phyloP scores from a whole-genome alignment of 2,888 invertebrate genomes.

The Anticlea derivata region DNA sequence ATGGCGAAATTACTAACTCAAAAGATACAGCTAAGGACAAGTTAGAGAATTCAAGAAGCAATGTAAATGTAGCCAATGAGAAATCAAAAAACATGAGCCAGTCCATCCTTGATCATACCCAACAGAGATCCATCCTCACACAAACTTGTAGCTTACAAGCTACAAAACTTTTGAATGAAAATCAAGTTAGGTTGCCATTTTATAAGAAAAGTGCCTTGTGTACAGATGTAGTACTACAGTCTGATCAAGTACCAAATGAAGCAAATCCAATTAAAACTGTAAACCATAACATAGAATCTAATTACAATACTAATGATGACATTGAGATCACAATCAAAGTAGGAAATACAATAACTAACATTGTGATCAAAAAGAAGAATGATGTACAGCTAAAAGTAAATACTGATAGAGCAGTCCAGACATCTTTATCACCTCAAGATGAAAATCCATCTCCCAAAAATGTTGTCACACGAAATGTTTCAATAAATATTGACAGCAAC shows the following conservation, averaged over 20 bases:
- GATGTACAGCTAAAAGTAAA: constrained; percentile 65
- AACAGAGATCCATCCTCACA: background rate
- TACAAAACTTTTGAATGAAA: background rate
- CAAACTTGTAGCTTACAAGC: background rate
- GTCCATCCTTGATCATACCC: constrained; percentile 11
- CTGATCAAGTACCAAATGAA: constrained; percentile 24
- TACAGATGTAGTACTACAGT: constrained; percentile 15
- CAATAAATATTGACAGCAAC: constrained; percentile 41
- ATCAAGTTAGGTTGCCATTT: constrained; percentile 50
- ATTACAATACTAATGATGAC: constrained; percentile 52
- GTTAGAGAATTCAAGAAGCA: background rate
- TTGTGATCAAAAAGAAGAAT: constrained; percentile 65
- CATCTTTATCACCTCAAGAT: constrained; percentile 47
- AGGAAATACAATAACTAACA: constrained; percentile 65
- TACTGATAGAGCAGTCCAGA: constrained; percentile 65
- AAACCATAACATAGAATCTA: constrained; percentile 39
- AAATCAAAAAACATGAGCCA: constrained; percentile 7
- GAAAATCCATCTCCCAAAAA: constrained; percentile 23
- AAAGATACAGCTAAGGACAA: constrained; percentile 2
- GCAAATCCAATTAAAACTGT: constrained; percentile 29
- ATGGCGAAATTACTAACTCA: constrained; percentile 2
- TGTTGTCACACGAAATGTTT: constrained; percentile 39
- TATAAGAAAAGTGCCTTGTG: constrained; percentile 55
- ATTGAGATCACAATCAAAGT: constrained; percentile 72
- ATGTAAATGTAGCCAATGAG: constrained; percentile 2